Base-by-base conservation (phyloP, 2,113 vertebrate species). In the Dromiciops gliroides region DNA sequence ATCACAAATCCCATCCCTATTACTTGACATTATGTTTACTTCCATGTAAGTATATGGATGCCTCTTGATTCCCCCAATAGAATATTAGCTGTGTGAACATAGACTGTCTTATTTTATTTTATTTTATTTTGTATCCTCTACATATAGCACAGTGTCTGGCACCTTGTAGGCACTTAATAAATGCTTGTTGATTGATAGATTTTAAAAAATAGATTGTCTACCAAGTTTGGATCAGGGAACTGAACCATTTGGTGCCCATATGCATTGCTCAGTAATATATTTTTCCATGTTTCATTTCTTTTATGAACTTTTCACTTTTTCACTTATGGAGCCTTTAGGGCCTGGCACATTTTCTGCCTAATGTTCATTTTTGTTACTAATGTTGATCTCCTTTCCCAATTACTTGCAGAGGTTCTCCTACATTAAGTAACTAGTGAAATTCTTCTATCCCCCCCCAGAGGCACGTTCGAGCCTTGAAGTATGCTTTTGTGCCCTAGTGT, bases 241-340 rank as follows among this genome's bases (percentile, higher is more conserved):
- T 67, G 8, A 56, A 67, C 92, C 51, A 16, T 89, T 95, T 91
- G 56, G 90, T 90, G 51, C 3, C 1, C 83, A 44, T 11, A 2
- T 48, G 28, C 19, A 31, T 37, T 91, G 49, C 91, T 90, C 22
- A 0, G 19, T 93, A 14, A 90, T 75, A 26, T 1, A 37, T 96
- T 97, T 97, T n/a, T 48, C 56, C 51, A 53, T 37, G 0, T 94
- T 95, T 50, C 88, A 94, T 89, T 92, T 96, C 22, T 12, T 92
- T 56, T 7, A 91, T 0, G 26, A 28, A 0, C 95, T 96, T 94
- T 96, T 28, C 6, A 0, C 91, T 92, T 0, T 90, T 90, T 37
- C 92, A 25, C 50, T 95, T 96, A 95, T n/a, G 11, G 8, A 24
- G 26, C 37, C 90, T 53, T 0, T 12, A 11, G 52, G 83, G 89